These are phyloP conservation scores for Prolemur simus DNA, from an alignment of 2,113 vertebrate genomes.

Conservation along the genomic window DNA sequence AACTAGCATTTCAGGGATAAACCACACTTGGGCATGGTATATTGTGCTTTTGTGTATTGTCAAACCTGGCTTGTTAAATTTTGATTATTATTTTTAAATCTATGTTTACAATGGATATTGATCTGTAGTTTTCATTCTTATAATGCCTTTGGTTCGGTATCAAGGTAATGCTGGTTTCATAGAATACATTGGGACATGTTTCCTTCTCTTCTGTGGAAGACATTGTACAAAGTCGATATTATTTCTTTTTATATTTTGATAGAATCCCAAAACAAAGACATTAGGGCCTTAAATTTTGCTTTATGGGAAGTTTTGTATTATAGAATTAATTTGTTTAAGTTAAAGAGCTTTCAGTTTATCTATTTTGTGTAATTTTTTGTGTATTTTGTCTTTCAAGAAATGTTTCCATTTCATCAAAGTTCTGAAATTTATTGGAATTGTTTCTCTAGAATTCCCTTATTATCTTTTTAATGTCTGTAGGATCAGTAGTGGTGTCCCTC, in stretches of 20 bases:
- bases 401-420: not conserved
- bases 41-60: not conserved
- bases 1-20: not conserved
- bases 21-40: not conserved
- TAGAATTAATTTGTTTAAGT: not conserved
- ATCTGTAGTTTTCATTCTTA: not conserved
- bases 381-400: not conserved
- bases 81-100: not conserved
- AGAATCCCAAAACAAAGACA: not conserved
- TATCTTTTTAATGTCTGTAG: not conserved
- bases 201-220: not conserved
- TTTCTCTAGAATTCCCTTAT: not conserved
- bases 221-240: not conserved
- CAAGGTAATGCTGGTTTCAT: not conserved
- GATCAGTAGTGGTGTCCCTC: not conserved
- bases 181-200: not conserved
- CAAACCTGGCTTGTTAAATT: not conserved
- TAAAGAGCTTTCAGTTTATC: not conserved
- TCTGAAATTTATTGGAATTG: not conserved
- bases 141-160: not conserved
- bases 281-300: not conserved
- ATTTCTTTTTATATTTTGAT: not conserved
- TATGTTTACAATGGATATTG: not conserved
- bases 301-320: not conserved
- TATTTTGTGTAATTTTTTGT: not conserved